Base-by-base conservation (phyloP, 2,888 invertebrate genomes). In the Meteorus cinctellus region DNA sequence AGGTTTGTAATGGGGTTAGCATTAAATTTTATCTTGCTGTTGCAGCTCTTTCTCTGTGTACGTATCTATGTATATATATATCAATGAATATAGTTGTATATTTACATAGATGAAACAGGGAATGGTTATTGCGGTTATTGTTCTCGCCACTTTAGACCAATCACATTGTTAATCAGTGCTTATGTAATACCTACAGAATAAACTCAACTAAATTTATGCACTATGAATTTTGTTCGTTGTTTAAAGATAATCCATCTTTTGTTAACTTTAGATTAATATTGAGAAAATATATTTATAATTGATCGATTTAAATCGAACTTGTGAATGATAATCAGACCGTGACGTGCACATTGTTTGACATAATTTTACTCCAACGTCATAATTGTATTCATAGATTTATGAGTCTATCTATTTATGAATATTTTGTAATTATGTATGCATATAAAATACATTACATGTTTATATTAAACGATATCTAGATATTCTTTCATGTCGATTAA, bases 61-160 rank as follows among this genome's bases (percentile, higher is more conserved):
- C 62, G 14, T 12, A 29, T 48, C 8, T 67, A 31, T 62, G 45
- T 24, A 34, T 62, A 70, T 27, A 59, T 73, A 36, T 36, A 31
- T 76, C 77, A 77, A 79, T 79, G 82, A 81, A 82, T 81, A 79
- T 80, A 65, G 79, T 81, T 78, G 77, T 80, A 81, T 82, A 82
- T 86, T 85, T 84, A 36, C 84, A 83, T 79, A 75, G 80, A 79
- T 81, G 71, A 72, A 79, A 79, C 70, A 76, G 77, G 83, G 76
- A 81, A 79, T 78, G 76, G 74, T 82, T 82, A 79, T 80, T 81
- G 74, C 72, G 65, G 78, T 86, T 84, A 88, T 88, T 88, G 88
- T 88, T 87, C 87, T 82, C 83, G 72, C 82, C 88, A 88, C 87
- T 88, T 88, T 85, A 86, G 83, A 55, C 81, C 81, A 87, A 88